A percentile compares a stretch with the other conserved stretches of the same genome.
Evolutionary conservation across 2,797 vertebrate species (phyloP).

Genomic region (Cuniculus paca): DNA sequence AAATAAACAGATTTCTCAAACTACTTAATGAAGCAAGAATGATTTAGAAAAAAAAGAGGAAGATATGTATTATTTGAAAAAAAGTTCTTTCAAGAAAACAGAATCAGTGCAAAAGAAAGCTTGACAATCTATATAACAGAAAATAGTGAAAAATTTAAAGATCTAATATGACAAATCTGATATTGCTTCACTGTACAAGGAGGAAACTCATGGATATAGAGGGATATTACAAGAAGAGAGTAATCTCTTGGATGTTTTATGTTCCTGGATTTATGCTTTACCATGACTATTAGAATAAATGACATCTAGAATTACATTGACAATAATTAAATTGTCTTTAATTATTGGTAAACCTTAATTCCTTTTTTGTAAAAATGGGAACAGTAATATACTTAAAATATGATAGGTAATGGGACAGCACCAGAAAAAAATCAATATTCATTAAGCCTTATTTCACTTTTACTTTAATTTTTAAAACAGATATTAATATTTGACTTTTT

Average conservation of each 20-base stretch:
- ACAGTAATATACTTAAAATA: not conserved
- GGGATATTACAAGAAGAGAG: not conserved
- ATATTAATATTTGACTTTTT: not conserved
- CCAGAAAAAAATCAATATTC: slow-evolving; percentile 2
- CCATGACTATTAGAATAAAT: not conserved
- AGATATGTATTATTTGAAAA: not conserved
- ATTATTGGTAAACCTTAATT: not conserved
- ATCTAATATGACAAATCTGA: not conserved
- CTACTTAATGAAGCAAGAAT: slow-evolving; percentile 43
- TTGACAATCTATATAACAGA: not conserved
- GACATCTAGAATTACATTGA: not conserved
- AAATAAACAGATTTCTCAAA: slow-evolving; percentile 2
- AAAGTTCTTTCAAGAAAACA: not conserved
- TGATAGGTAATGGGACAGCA: not conserved
- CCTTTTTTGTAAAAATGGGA: slow-evolving; percentile 1
- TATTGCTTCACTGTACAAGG: not conserved
- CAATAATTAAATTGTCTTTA: slow-evolving; percentile 10
- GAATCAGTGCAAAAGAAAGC: not conserved
- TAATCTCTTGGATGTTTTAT: slow-evolving; percentile 2
- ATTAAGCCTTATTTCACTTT: slow-evolving; percentile 32
- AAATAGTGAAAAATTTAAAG: not conserved
- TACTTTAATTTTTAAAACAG: not conserved
- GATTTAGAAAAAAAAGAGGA: not conserved
- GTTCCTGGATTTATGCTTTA: not conserved
- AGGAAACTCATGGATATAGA: not conserved